These are phyloP conservation scores for Serranochromis macrocephalus DNA, from an alignment of 2,113 vertebrate genomes.

Conservation along the genomic window DNA sequence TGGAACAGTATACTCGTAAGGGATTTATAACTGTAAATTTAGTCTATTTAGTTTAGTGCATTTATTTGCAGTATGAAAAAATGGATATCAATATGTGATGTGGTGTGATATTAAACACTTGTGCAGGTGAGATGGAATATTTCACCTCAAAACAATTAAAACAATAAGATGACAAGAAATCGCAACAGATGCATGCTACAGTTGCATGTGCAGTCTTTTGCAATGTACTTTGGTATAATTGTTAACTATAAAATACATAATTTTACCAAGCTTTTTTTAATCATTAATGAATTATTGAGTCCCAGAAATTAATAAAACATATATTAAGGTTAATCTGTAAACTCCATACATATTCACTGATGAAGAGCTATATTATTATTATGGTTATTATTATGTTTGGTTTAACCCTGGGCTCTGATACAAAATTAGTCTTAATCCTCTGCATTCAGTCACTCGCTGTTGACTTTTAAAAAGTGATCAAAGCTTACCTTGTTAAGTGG, in stretches of 20 bases:
- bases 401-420: background rate
- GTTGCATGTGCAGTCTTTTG: background rate
- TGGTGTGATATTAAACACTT: background rate
- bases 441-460: conserved; percentile 41
- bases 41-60: background rate
- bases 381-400: background rate
- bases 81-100: background rate
- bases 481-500: conserved; percentile 46
- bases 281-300: background rate
- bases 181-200: background rate
- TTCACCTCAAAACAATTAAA: background rate
- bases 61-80: background rate
- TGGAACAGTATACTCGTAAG: background rate
- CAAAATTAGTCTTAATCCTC: conserved; percentile 43
- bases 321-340: background rate
- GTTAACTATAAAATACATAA: background rate
- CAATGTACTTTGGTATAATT: background rate
- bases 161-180: background rate
- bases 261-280: background rate
- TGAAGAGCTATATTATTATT: background rate
- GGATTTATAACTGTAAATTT: background rate
- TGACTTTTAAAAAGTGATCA: conserved; percentile 61
- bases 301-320: background rate
- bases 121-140: background rate
- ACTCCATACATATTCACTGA: background rate